Percentiles rank a stretch among this genome's conserved stretches.
Evolutionary conservation across 2,797 vertebrate genomes (phyloP).

Genomic region (Scleropages formosus): DNA sequence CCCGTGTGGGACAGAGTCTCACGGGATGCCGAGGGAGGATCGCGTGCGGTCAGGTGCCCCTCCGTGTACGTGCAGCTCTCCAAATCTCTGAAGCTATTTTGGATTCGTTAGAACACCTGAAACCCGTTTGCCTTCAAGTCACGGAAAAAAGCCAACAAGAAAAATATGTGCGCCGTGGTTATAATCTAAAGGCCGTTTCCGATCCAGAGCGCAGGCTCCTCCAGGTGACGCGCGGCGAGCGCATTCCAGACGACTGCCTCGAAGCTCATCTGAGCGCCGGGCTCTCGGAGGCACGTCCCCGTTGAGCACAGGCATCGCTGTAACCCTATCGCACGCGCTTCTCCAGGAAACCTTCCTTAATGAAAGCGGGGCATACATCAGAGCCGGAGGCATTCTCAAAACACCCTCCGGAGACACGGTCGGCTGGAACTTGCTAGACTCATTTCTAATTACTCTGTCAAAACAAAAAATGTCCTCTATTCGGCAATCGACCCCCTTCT

Average conservation of each 20-base stretch:
- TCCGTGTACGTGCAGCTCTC: neutral
- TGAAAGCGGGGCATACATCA: neutral
- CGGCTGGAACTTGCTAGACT: neutral
- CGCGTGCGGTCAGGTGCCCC: neutral
- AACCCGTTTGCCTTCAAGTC: neutral
- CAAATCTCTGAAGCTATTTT: neutral
- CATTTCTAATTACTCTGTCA: neutral
- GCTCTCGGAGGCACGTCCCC: neutral
- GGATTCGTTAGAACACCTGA: neutral
- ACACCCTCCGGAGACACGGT: neutral
- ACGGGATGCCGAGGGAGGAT: neutral
- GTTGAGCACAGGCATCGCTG: no score
- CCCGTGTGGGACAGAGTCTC: neutral
- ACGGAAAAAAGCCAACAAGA: neutral
- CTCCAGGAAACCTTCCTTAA: neutral
- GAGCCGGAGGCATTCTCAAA: neutral
- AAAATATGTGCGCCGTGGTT: neutral
- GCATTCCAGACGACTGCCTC: slow-evolving; percentile 27
- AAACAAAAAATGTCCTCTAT: no score
- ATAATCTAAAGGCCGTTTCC: neutral
- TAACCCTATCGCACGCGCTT: neutral
- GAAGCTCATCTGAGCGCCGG: slow-evolving; percentile 22
- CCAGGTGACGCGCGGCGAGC: slow-evolving; percentile 35
- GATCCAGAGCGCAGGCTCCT: neutral
- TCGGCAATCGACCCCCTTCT: no score